phyloP scores from a whole-genome alignment of 1,140 invertebrate genomes.

The Drosophila rufa region DNA sequence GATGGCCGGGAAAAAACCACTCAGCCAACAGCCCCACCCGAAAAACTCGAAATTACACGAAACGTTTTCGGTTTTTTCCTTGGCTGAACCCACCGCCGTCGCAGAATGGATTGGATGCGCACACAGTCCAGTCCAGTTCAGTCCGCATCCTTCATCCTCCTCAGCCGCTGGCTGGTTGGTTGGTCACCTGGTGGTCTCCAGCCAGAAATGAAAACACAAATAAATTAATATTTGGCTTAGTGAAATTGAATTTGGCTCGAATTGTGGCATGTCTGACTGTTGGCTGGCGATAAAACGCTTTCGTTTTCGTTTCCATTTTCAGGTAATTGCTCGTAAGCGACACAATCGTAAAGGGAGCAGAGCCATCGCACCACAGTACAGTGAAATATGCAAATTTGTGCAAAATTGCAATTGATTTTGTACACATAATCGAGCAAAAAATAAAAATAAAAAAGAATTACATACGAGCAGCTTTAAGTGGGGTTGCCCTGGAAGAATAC shows the following conservation, averaged over 20 bases:
- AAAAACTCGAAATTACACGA: conserved; percentile 46
- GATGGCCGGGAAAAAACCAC: conserved; percentile 37
- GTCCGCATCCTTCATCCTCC: conserved; percentile 22
- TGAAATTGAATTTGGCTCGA: conserved; percentile 81
- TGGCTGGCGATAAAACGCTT: conserved; percentile 78
- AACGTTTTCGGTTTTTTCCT: conserved; percentile 57
- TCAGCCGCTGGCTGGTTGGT: conserved; percentile 28
- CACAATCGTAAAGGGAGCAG: conserved; percentile 72
- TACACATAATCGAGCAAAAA: conserved; percentile 1
- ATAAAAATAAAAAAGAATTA: not conserved
- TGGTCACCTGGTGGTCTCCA: conserved; percentile 67
- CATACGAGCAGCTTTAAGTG: not conserved
- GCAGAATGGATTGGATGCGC: conserved; percentile 65
- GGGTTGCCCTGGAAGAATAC: not conserved
- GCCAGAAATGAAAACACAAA: conserved; percentile 80
- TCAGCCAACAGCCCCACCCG: conserved; percentile 27
- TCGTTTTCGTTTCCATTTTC: conserved; percentile 68
- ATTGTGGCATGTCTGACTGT: conserved; percentile 68
- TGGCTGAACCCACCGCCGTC: conserved; percentile 35
- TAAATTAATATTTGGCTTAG: conserved; percentile 84
- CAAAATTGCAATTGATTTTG: conserved; percentile 34
- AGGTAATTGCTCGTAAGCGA: conserved; percentile 82
- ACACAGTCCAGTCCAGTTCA: conserved; percentile 38
- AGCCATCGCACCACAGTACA: conserved; percentile 5
- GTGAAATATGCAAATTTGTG: conserved; percentile 28